Percentiles rank a stretch among this genome's conserved stretches.
phyloP scores from a whole-genome alignment of 2,797 vertebrate species.

The Heteromormyrus szaboi region DNA sequence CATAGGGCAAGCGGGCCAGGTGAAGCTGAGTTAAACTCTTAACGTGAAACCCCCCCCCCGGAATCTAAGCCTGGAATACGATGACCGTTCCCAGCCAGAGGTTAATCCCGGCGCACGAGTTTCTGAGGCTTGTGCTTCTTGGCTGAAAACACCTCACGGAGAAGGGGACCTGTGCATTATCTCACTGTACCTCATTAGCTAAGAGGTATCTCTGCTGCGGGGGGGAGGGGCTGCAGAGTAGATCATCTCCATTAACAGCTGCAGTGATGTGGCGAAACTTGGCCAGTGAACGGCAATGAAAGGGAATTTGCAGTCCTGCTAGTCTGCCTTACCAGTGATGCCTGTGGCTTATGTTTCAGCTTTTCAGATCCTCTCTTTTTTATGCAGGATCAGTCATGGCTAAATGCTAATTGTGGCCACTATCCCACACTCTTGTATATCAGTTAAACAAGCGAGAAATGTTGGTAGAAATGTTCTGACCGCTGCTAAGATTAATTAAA shows the following conservation, averaged over 20 bases:
- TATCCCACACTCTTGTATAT: neutral
- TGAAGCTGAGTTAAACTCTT: neutral
- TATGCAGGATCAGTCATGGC: neutral
- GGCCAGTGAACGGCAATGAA: neutral
- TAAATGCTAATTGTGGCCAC: neutral
- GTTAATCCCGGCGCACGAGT: neutral
- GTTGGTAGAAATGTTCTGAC: neutral
- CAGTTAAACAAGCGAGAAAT: neutral
- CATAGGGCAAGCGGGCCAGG: neutral
- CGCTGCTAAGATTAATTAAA: neutral
- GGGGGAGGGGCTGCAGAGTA: neutral
- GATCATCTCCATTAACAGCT: neutral
- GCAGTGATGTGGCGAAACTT: neutral
- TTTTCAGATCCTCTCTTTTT: neutral
- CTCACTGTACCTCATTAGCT: neutral
- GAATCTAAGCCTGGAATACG: neutral
- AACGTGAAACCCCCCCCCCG: neutral
- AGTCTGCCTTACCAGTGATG: neutral
- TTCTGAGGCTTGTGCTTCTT: neutral
- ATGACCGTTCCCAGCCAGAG: neutral
- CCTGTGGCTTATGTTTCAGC: neutral
- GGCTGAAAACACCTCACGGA: neutral
- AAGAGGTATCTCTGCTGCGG: neutral
- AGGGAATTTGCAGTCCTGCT: neutral
- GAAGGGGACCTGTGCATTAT: neutral